Evolutionary conservation across 2,113 vertebrate species (phyloP), one percentile per base, ranked within the genome.

Genomic region (Spea multiplicata): DNA sequence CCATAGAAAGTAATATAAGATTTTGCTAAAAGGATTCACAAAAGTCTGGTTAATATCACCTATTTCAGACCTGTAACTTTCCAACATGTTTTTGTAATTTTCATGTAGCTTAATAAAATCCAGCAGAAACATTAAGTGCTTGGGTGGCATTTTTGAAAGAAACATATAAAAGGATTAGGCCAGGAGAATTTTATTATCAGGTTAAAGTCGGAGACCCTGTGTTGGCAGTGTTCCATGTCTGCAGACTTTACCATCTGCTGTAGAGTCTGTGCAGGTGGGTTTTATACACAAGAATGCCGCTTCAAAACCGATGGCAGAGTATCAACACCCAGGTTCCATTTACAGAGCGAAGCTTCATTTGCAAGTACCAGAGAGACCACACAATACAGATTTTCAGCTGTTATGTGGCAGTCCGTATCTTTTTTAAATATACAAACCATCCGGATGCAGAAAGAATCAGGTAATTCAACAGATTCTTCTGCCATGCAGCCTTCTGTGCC

Each of bases 121-220:
- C 55, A 44, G 75, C n/a, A 47, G 49, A 72, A 72, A 67, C 10
- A n/a, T 44, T 71, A 71, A 80, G 64, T 73, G 70, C 53, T 47
- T 73, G 77, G 70, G 77, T 80, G 71, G 77, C 62, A 62, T 79
- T 80, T 73, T 73, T 73, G 70, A 62, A 79, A 73, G 66, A 73
- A 48, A 66, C 66, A 70, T 69, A 45, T 59, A 72, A 50, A 44
- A 49, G 52, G 67, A 55, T 80, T 59, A 57, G 12, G 52, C 66
- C 70, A 80, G 57, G 64, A 10, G 16, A 73, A 64, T 57, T 80
- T 80, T 67, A 79, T 79, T 79, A 73, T 73, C 77, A 80, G 61
- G 77, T 73, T 80, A 66, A 73, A 66, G 62, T 66, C 44, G 55
- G 64, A 80, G 62, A 55, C 66, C 77, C 76, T 47, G 49, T 16